phyloP scores from a whole-genome alignment of 2,797 vertebrate species.

The Darevskia nairensis region DNA sequence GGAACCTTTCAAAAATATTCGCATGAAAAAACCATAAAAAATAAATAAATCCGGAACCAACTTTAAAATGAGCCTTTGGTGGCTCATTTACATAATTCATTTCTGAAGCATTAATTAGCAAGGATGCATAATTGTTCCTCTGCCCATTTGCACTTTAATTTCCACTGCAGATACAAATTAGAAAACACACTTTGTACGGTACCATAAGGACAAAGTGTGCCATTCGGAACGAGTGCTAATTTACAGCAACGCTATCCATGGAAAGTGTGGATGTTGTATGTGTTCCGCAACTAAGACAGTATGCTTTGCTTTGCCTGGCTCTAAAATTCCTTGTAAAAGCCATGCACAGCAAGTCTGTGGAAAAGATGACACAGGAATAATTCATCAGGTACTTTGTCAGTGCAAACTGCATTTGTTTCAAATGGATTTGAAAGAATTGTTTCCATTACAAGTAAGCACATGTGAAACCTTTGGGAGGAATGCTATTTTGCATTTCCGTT shows the following conservation, averaged over 20 bases:
- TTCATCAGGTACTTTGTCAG: background rate
- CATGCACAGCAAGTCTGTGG: background rate
- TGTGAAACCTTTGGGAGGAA: background rate
- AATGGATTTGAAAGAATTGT: background rate
- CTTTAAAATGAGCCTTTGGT: slow-evolving; percentile 66
- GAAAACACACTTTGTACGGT: slow-evolving; percentile 67
- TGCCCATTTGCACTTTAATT: slow-evolving; percentile 76
- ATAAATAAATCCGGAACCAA: slow-evolving; percentile 58
- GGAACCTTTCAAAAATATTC: slow-evolving; percentile 45
- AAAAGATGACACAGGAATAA: slow-evolving; percentile 10
- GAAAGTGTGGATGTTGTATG: slow-evolving; percentile 13
- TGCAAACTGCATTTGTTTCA: slow-evolving; percentile 15
- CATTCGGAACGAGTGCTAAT: slow-evolving; percentile 49
- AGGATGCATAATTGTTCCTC: slow-evolving; percentile 74
- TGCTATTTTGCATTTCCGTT: background rate
- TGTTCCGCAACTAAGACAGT: slow-evolving; percentile 24
- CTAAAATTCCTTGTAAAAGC: background rate
- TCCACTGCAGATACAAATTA: slow-evolving; percentile 75
- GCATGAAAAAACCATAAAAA: slow-evolving; percentile 51
- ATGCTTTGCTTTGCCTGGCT: slow-evolving; percentile 30
- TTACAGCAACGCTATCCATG: slow-evolving; percentile 48
- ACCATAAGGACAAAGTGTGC: slow-evolving; percentile 60
- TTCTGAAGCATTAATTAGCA: slow-evolving; percentile 80
- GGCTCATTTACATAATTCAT: slow-evolving; percentile 77
- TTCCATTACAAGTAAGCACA: background rate